Base-by-base conservation (phyloP, 2,113 vertebrate genomes). In the Ardeotis arabs region DNA sequence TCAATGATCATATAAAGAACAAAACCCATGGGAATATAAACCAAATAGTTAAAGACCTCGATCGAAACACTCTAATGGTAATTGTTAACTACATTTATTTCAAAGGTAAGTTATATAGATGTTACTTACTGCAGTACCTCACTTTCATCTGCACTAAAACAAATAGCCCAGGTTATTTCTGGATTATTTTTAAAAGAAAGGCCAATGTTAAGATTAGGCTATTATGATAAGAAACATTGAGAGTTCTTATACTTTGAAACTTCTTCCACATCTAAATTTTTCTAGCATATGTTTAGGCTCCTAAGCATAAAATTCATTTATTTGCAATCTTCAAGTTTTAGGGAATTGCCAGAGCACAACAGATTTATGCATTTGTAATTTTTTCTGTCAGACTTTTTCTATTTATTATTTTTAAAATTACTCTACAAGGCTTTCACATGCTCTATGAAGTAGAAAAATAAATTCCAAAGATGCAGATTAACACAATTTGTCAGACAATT, bases 61-160 rank as follows among this genome's bases (percentile, higher is more conserved):
- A 97, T 49, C 31, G 84, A 20, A 85, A 86, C 20, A 98, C 93
- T 4, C 60, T 97, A 47, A 96, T 99, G 98, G 95, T 99, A 60
- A 98, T 99, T 18, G 73, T 98, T 69, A 99, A 98, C 93, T 98
- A 98, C 12, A 96, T 99, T 89, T 99, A 98, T 95, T 99, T 99
- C 96, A 98, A 98, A 98, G 98, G 98, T 99, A 98, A 95, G 96
- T 52, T 59, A 49, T 27, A 37, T 2, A 16, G 5, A 20, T 76
- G 39, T 14, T 67, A 62, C 14, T 14, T 67, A 62, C 14, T 75
- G 25, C 25, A 47, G 14, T 60, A 39, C 11, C 18, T 64, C 21
- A 39, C 10, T 66, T 78, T 82, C 47, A 62, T 7, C 70, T 68
- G 39, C 28, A 44, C 23, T 47, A 53, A 77, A 90, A 52, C 15